phyloP scores from a whole-genome alignment of 2,888 invertebrate genomes.

The Congeria kusceri region DNA sequence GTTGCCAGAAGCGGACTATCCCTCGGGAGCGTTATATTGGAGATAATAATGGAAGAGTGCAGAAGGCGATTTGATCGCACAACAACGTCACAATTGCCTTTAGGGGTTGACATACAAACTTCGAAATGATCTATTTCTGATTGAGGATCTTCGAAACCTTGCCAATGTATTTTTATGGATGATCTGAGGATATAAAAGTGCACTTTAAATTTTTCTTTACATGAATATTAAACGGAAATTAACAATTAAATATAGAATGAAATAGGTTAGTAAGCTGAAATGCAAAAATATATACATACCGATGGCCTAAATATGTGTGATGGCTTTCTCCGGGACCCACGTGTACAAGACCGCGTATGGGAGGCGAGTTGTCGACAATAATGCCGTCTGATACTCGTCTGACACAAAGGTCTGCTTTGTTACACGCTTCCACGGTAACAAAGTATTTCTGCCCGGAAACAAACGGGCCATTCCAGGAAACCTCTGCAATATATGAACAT shows the following conservation, averaged over 20 bases:
- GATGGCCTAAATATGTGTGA: slow-evolving; percentile 18
- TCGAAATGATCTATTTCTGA: slow-evolving; percentile 62
- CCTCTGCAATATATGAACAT: background rate
- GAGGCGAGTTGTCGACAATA: slow-evolving; percentile 66
- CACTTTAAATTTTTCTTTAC: too few species aligned
- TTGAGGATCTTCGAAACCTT: slow-evolving; percentile 60
- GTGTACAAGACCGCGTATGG: slow-evolving; percentile 60
- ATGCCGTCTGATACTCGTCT: slow-evolving; percentile 60
- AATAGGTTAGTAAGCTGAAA: too few species aligned
- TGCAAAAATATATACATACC: slow-evolving; percentile 12
- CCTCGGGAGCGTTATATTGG: slow-evolving; percentile 35
- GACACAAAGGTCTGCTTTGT: slow-evolving; percentile 61
- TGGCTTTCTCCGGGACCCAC: slow-evolving; percentile 41
- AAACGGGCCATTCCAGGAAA: slow-evolving; percentile 15
- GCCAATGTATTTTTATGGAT: slow-evolving; percentile 12
- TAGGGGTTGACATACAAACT: slow-evolving; percentile 55
- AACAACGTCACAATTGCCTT: slow-evolving; percentile 46
- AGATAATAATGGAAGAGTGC: slow-evolving; percentile 39
- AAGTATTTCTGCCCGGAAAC: slow-evolving; percentile 57
- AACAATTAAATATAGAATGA: too few species aligned
- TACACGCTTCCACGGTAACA: slow-evolving; percentile 65
- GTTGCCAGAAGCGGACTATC: slow-evolving; percentile 45
- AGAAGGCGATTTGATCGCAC: slow-evolving; percentile 37
- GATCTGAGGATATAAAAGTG: slow-evolving; percentile 13
- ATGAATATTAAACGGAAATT: too few species aligned